Conservation (phyloP, 2,888 invertebrate genomes). For the Xanthostigma xanthostigma region DNA sequence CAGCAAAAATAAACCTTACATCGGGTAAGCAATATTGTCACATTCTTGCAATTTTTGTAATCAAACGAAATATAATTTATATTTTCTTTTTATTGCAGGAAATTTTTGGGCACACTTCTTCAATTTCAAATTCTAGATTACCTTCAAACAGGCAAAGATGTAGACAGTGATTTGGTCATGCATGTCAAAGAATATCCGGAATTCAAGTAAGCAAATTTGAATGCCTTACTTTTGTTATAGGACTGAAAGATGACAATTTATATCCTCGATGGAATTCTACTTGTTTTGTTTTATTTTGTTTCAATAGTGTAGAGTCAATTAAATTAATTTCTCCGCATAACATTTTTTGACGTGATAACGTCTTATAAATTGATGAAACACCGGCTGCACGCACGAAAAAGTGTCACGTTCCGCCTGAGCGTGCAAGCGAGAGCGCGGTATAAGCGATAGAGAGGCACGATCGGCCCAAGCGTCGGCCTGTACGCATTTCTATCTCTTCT, state of each 20-base stretch:
- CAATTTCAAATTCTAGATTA: conserved; percentile 40
- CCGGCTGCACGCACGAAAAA: too few relatives aligned
- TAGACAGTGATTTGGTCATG: conserved; percentile 30
- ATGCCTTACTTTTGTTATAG: not conserved
- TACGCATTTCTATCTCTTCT: too few relatives aligned
- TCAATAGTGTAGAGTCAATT: not conserved
- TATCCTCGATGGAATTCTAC: too few relatives aligned
- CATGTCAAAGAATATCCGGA: conserved; percentile 28
- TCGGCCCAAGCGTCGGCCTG: too few relatives aligned
- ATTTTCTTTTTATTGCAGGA: conserved; percentile 26
- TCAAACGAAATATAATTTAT: conserved; percentile 1
- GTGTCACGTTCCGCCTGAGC: too few relatives aligned
- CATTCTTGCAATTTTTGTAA: conserved; percentile 1
- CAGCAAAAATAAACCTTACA: conserved; percentile 36
- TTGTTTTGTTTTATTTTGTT: too few relatives aligned
- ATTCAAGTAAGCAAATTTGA: conserved; percentile 25
- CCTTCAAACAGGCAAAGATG: conserved; percentile 20
- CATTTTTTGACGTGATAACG: too few relatives aligned
- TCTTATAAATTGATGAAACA: too few relatives aligned
- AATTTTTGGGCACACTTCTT: conserved; percentile 38
- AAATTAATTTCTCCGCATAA: too few relatives aligned
- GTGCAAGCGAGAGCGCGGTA: too few relatives aligned
- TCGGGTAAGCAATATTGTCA: conserved; percentile 28
- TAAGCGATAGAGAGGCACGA: too few relatives aligned
- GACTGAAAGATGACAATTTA: not conserved